Evolutionary conservation across 1,140 invertebrate genomes (phyloP).

Genomic region (Hylaeus anthracinus): DNA sequence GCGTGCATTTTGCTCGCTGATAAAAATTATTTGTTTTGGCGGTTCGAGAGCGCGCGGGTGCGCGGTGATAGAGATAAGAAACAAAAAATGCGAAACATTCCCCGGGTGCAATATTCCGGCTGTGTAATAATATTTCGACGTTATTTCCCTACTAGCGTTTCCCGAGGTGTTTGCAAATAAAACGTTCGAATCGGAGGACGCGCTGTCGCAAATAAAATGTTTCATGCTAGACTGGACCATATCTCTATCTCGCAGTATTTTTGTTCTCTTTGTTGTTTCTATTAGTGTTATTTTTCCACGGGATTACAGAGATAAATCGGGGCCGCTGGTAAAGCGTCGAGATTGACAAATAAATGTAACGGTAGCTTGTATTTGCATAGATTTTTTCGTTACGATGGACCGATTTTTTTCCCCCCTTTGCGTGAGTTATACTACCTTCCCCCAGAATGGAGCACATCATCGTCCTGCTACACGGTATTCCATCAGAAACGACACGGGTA

Average conservation of each 20-base stretch:
- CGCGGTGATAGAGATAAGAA: conserved; percentile 31
- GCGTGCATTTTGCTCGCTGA: not conserved
- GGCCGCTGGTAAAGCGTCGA: not conserved
- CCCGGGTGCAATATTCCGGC: conserved; percentile 26
- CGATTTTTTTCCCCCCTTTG: not conserved
- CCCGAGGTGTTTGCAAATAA: conserved; percentile 33
- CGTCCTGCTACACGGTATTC: not conserved
- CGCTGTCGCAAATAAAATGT: conserved; percentile 37
- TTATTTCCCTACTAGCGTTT: conserved; percentile 23
- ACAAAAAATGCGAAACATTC: not conserved
- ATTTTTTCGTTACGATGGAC: not conserved
- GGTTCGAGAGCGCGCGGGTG: not conserved
- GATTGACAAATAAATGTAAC: conserved; percentile 23
- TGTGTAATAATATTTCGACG: conserved; percentile 41
- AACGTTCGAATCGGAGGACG: conserved; percentile 34
- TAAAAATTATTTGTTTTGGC: conserved; percentile 41
- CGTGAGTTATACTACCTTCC: not conserved
- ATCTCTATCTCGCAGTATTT: not conserved
- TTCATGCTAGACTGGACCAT: not conserved
- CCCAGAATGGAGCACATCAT: not conserved
- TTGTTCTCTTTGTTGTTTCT: not conserved
- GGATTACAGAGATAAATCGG: conserved; percentile 34
- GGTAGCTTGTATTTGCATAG: not conserved
- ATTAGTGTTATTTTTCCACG: conserved; percentile 21
- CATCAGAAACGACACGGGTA: not conserved